Percentiles rank a stretch among this genome's conserved stretches.
Evolutionary conservation across 2,797 vertebrate species (phyloP).

Genomic region (Bovichtus variegatus): DNA sequence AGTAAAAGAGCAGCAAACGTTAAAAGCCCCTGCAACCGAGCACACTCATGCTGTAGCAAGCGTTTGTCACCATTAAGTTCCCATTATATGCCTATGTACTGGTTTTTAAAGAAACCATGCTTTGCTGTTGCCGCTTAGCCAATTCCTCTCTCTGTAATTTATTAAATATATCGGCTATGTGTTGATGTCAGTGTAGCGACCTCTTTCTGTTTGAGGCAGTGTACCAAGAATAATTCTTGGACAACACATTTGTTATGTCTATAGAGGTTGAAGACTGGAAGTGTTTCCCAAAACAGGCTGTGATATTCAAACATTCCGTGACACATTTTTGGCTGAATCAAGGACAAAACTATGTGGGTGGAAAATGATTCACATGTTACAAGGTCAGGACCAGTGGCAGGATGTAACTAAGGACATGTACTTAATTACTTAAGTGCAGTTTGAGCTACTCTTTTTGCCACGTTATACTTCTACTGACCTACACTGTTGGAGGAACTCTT

Average conservation of each 20-base stretch:
- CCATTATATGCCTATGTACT: neutral
- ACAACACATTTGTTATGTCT: conserved; percentile 38
- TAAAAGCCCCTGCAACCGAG: neutral
- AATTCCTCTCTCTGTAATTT: neutral
- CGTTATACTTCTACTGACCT: neutral
- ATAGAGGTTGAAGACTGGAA: conserved; percentile 13
- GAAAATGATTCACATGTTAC: neutral
- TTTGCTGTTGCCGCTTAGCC: neutral
- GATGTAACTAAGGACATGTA: neutral
- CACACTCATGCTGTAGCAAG: neutral
- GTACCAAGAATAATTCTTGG: conserved; percentile 17
- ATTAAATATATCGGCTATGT: neutral
- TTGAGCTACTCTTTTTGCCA: neutral
- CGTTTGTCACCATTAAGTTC: conserved; percentile 7
- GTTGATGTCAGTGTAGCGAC: neutral
- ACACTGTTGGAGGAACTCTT: too few species aligned
- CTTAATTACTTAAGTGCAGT: neutral
- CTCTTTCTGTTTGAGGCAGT: neutral
- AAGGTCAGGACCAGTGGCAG: neutral
- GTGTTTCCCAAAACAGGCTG: conserved; percentile 19
- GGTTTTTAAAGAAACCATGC: neutral
- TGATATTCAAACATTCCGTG: conserved; percentile 34
- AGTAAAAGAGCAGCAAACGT: conserved; percentile 12
- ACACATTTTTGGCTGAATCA: conserved; percentile 10
- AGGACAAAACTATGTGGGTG: conserved; percentile 17